Conservation (phyloP, 2,888 invertebrate species). For the Choristoneura rosaceana region DNA sequence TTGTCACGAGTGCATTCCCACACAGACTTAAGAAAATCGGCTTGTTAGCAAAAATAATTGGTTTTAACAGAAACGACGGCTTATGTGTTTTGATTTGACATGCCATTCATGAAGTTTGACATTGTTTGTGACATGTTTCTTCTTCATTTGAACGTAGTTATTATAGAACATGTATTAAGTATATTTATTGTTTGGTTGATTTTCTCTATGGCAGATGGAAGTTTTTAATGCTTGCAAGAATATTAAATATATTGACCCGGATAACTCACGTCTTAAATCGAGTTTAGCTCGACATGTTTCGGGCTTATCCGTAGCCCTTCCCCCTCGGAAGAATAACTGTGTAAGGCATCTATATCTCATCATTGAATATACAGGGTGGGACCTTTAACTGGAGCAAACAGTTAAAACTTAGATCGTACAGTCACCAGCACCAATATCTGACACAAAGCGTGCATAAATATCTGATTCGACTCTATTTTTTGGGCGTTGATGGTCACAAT, state of each 20-base stretch:
- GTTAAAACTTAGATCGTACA: too few relatives aligned
- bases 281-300: too few relatives aligned
- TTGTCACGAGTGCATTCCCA: slow-evolving; percentile 50
- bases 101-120: slow-evolving; percentile 45
- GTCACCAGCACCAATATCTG: too few relatives aligned
- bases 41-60: slow-evolving; percentile 52
- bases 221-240: slow-evolving; percentile 13
- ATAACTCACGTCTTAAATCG: too few relatives aligned
- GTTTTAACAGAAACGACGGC: slow-evolving; percentile 51
- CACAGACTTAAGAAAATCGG: slow-evolving; percentile 52
- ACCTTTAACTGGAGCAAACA: too few relatives aligned
- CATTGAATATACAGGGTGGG: too few relatives aligned
- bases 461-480: too few relatives aligned
- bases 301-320: too few relatives aligned
- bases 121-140: slow-evolving; percentile 27
- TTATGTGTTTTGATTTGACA: slow-evolving; percentile 51
- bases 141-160: slow-evolving; percentile 24
- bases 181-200: slow-evolving; percentile 36
- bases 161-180: slow-evolving; percentile 29
- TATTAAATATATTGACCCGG: too few relatives aligned
- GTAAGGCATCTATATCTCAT: too few relatives aligned
- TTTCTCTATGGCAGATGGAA: slow-evolving; percentile 54
- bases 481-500: too few relatives aligned
- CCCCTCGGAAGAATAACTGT: neutral
- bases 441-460: too few relatives aligned